These are phyloP conservation scores for Tortricodes alternella DNA, from an alignment of 2,888 invertebrate species.

Conservation along the genomic window DNA sequence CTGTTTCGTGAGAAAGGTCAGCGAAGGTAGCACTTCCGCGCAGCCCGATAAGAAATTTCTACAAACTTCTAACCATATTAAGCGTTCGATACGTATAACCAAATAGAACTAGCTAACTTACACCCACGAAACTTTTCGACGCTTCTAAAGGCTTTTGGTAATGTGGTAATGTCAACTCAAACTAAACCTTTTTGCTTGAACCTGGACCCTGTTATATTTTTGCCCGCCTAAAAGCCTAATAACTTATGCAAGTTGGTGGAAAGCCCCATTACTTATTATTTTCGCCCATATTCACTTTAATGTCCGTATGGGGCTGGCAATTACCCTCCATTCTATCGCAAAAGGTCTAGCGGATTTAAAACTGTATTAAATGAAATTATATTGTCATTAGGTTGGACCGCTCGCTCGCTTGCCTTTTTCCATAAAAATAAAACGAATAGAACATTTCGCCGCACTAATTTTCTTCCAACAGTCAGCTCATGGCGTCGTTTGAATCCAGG, in stretches of 20 bases:
- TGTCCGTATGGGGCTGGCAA: slow-evolving; percentile 20
- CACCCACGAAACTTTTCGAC: slow-evolving; percentile 8
- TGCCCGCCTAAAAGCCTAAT: slow-evolving; percentile 21
- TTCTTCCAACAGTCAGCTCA: slow-evolving; percentile 12
- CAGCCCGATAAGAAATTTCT: slow-evolving; percentile 25
- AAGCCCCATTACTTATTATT: slow-evolving; percentile 27
- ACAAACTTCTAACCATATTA: not conserved
- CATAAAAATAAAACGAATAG: slow-evolving; percentile 27
- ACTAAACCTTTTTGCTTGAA: slow-evolving; percentile 16
- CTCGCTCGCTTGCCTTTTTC: slow-evolving; percentile 28
- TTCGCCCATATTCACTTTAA: slow-evolving; percentile 28
- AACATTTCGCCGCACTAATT: slow-evolving; percentile 11
- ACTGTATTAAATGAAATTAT: slow-evolving; percentile 32
- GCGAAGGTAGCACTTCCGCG: slow-evolving; percentile 40
- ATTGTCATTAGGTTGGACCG: slow-evolving; percentile 30
- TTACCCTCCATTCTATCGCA: slow-evolving; percentile 26
- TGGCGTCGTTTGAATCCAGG: not conserved
- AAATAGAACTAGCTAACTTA: slow-evolving; percentile 5
- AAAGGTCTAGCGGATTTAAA: slow-evolving; percentile 30
- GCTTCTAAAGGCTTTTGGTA: not conserved
- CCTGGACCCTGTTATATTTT: slow-evolving; percentile 10
- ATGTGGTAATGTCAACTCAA: slow-evolving; percentile 13
- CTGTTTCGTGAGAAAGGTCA: slow-evolving; percentile 50
- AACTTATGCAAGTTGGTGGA: slow-evolving; percentile 24
- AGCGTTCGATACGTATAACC: not conserved